Evolutionary conservation across 2,888 invertebrate genomes (phyloP).

Genomic region (Stenichneumon culpator): DNA sequence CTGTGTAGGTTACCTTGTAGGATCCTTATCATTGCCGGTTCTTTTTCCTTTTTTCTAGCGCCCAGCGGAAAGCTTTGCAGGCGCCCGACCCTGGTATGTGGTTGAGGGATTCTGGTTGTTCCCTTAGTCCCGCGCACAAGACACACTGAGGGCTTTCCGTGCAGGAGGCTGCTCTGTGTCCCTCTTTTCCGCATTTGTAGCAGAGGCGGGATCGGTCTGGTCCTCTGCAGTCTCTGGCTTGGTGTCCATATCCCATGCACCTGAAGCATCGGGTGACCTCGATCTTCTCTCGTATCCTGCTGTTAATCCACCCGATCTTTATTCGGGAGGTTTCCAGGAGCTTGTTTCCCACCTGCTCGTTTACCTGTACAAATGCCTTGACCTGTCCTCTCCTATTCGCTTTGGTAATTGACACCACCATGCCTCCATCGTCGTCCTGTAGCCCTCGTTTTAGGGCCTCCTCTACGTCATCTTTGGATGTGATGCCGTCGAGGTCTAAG

Average conservation of each 20-base stretch:
- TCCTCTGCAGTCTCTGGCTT: too few species aligned
- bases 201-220: conserved; percentile 67
- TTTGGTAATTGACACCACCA: conserved; percentile 46
- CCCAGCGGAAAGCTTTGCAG: conserved; percentile 53
- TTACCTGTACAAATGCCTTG: conserved; percentile 9
- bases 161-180: conserved; percentile 65
- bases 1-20: conserved; percentile 70
- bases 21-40: conserved; percentile 29
- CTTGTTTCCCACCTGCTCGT: neutral
- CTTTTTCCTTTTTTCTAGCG: conserved; percentile 50
- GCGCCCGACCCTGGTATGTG: conserved; percentile 59
- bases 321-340: conserved; percentile 11
- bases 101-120: neutral
- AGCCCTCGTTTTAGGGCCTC: conserved; percentile 30
- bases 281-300: conserved; percentile 32
- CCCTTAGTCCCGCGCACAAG: conserved; percentile 57
- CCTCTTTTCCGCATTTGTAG: conserved; percentile 68
- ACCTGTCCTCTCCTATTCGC: conserved; percentile 3
- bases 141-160: conserved; percentile 56
- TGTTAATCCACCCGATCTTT: conserved; percentile 45
- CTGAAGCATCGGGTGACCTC: conserved; percentile 57
- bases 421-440: neutral
- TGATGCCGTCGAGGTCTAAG: conserved; percentile 52
- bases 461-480: conserved; percentile 43
- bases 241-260: conserved; percentile 55